phyloP scores from a whole-genome alignment of 2,888 invertebrate species.

The Exocentrus adspersus region DNA sequence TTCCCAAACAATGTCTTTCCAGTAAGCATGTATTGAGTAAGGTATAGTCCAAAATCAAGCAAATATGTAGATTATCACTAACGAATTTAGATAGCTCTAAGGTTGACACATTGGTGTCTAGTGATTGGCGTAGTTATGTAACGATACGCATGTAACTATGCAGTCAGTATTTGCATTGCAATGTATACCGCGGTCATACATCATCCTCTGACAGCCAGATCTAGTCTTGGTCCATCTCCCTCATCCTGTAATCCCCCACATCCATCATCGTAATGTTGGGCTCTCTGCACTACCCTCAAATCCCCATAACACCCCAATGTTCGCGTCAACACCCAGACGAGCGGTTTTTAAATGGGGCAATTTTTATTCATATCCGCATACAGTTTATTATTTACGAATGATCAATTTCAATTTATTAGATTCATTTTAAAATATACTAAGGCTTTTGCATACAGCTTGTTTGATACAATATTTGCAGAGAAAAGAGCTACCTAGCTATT shows the following conservation, averaged over 20 bases:
- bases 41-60: no score
- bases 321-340: slow-evolving; percentile 42
- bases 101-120: slow-evolving; percentile 35
- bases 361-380: slow-evolving; percentile 50
- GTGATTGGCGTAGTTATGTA: slow-evolving; percentile 35
- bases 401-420: slow-evolving; percentile 49
- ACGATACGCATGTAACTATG: slow-evolving; percentile 36
- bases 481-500: no score
- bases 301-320: slow-evolving; percentile 24
- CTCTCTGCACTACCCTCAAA: slow-evolving; percentile 39
- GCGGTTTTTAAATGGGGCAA: slow-evolving; percentile 46
- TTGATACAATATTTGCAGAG: no score
- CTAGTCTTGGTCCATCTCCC: slow-evolving; percentile 59
- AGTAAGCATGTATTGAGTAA: no score
- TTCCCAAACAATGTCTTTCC: no score
- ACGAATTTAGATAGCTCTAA: slow-evolving; percentile 13
- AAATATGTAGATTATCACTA: background rate
- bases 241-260: slow-evolving; percentile 57
- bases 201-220: slow-evolving; percentile 60
- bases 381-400: slow-evolving; percentile 50
- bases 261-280: slow-evolving; percentile 56
- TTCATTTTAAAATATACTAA: slow-evolving; percentile 23
- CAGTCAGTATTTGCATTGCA: slow-evolving; percentile 44
- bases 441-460: no score
- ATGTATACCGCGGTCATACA: slow-evolving; percentile 57